Evolutionary conservation across 2,113 vertebrate species (phyloP), one percentile per base, ranked within the genome.

Genomic region (Lates calcarifer): DNA sequence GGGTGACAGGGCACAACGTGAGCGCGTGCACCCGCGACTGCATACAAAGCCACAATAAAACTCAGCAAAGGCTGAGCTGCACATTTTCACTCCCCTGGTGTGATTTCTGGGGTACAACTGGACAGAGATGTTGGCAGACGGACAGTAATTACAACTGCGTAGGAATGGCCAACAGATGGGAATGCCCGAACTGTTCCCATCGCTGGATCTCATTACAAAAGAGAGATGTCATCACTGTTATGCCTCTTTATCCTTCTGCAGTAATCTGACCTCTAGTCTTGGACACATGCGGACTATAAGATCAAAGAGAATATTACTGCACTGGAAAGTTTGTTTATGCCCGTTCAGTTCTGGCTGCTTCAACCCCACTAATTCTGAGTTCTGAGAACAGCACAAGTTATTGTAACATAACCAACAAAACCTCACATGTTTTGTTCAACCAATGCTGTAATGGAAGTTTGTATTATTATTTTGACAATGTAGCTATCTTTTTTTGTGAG

Each of bases 81-180:
- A 41, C 63, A 72, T 84, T 82, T 82, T 85, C 37, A 41, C 68
- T 79, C 64, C 74, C 53, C 22, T n/a, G 10, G 55, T 79, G 83
- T 69, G 73, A 77, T 85, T 87, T 79, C 77, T 82, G 63, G 57
- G 73, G 82, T 24, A 70, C 77, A 58, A 83, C 62, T 72, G 86
- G 83, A 79, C 86, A 57, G 74, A 31, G 68, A 51, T 41, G 76
- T 82, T 85, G 79, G 76, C 60, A 60, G 56, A 79, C 6, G 67
- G 74, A 82, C 64, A 63, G 61, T 68, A 78, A 87, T 82, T 87
- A 82, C 18, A 24, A 57, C 61, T 70, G 63, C 31, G 60, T 61
- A 67, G 79, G 78, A 90, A 87, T 79, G 69, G 83, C 80, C 87
- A 81, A 83, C 87, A 92, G 85, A 91, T 93, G 91, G 90, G 89